Evolutionary conservation across 2,113 vertebrate genomes (phyloP).

Genomic region (Upupa epops): DNA sequence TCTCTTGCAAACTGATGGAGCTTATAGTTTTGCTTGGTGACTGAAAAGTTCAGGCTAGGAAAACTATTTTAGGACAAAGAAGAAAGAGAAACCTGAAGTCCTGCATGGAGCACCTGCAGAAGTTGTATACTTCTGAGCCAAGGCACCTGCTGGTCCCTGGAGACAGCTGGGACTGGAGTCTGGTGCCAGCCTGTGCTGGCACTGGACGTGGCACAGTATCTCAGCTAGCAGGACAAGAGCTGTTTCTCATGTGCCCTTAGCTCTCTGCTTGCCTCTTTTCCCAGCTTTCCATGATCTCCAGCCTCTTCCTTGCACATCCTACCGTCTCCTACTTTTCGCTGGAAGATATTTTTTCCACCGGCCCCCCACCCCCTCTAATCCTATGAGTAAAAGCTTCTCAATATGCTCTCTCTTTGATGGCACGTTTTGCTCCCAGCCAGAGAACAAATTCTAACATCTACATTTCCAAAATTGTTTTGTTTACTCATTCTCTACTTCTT

Average conservation of each 20-base stretch:
- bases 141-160: not conserved
- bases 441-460: not conserved
- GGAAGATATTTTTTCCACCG: not conserved
- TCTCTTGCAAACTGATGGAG: not conserved
- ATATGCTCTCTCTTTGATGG: not conserved
- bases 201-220: not conserved
- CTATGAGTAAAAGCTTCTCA: not conserved
- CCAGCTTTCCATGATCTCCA: not conserved
- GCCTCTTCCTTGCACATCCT: not conserved
- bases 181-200: accelerated
- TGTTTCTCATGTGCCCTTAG: not conserved
- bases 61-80: not conserved
- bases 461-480: not conserved
- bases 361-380: accelerated
- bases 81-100: not conserved
- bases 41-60: conserved; percentile 41
- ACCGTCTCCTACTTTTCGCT: not conserved
- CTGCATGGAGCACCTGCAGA: not conserved
- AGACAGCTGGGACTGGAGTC: accelerated
- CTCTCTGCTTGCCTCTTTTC: not conserved
- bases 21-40: conserved; percentile 12
- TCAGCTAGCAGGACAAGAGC: accelerated
- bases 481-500: not conserved
- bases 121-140: not conserved
- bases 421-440: not conserved